Conservation (phyloP, 2,797 vertebrate species). For the Notoglanidium macrostoma region DNA sequence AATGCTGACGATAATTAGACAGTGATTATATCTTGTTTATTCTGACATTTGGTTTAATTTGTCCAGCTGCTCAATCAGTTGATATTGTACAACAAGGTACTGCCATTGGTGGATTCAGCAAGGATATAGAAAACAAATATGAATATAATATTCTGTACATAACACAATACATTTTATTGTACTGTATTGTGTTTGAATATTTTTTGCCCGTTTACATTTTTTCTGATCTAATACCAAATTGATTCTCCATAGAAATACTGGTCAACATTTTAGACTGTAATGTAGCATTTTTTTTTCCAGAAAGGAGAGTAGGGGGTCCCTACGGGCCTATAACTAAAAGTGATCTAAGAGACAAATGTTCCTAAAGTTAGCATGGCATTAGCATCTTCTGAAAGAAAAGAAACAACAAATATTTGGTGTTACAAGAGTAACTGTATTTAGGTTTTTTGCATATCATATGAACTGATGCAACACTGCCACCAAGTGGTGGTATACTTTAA, state of each 20-base stretch:
- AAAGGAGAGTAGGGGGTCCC: background rate
- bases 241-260: background rate
- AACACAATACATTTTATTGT: background rate
- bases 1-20: background rate
- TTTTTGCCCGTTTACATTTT: background rate
- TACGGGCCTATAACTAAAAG: background rate
- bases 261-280: background rate
- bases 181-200: background rate
- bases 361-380: background rate
- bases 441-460: background rate
- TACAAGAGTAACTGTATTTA: background rate
- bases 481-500: conserved; percentile 53
- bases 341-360: background rate
- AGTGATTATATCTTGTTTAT: background rate
- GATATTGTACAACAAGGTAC: background rate
- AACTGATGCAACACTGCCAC: conserved; percentile 53
- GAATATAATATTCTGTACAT: background rate
- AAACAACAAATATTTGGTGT: background rate
- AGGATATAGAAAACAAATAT: too few species aligned
- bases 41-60: background rate
- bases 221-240: background rate
- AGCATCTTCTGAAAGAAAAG: background rate
- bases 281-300: background rate
- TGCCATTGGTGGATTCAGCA: background rate
- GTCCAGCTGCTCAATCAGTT: background rate